These are phyloP conservation scores for Triplophysa dalaica DNA, from an alignment of 2,113 vertebrate species.

Conservation along the genomic window DNA sequence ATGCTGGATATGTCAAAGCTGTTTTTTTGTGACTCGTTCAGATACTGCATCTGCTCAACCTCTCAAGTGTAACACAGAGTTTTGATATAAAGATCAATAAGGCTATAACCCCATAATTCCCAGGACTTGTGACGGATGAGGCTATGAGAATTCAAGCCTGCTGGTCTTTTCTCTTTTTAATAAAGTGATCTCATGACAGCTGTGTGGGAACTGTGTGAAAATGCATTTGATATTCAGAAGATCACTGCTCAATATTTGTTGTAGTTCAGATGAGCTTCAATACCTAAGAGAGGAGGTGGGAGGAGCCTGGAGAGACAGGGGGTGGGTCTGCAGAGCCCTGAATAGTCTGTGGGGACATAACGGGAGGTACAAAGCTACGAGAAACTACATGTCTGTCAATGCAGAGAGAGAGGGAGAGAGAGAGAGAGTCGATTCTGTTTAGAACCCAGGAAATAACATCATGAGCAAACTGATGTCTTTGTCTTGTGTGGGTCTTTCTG, in stretches of 20 bases:
- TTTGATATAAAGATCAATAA: conserved; percentile 18
- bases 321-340: conserved; percentile 3
- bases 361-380: conserved; percentile 40
- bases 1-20: not conserved
- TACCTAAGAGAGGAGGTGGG: conserved; percentile 40
- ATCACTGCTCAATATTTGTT: not conserved
- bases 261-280: not conserved
- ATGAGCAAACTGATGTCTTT: conserved; percentile 32
- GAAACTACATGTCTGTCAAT: conserved; percentile 50
- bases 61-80: conserved; percentile 14
- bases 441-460: conserved; percentile 33
- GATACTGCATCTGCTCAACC: not conserved
- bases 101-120: conserved; percentile 12
- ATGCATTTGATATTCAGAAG: not conserved
- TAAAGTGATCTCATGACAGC: conserved; percentile 31
- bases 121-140: conserved; percentile 11
- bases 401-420: conserved; percentile 27
- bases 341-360: conserved; percentile 22
- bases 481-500: conserved; percentile 21
- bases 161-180: conserved; percentile 9
- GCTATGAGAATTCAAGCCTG: conserved; percentile 20
- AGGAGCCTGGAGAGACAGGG: conserved; percentile 26
- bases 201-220: not conserved
- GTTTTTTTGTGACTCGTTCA: conserved; percentile 31
- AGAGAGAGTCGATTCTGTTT: not conserved